phyloP scores from a whole-genome alignment of 2,113 vertebrate genomes.

The Limanda limanda region DNA sequence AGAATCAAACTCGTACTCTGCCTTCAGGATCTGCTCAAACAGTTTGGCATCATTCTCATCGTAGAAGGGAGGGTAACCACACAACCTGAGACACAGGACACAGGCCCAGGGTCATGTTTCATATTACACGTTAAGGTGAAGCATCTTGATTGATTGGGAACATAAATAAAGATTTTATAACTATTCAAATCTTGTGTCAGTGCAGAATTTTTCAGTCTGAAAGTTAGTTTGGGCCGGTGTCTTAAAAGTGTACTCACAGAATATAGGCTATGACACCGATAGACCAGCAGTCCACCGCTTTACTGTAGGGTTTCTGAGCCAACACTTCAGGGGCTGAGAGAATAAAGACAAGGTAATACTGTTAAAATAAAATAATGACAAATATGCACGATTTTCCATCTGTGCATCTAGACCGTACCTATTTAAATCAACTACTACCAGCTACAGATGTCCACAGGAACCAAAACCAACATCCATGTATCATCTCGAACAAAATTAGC shows the following conservation, averaged over 20 bases:
- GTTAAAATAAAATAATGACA: background rate
- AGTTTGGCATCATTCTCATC: slow-evolving; percentile 98
- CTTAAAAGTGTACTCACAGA: slow-evolving; percentile 84
- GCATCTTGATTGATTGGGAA: background rate
- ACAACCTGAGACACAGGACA: slow-evolving; percentile 83
- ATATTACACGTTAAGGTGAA: background rate
- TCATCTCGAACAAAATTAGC: background rate
- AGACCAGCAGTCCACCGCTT: slow-evolving; percentile 99
- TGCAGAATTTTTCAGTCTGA: background rate
- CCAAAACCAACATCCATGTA: background rate
- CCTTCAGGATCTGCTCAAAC: slow-evolving; percentile 97
- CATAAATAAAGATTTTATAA: background rate
- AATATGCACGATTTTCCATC: background rate
- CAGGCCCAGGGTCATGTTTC: slow-evolving; percentile 3
- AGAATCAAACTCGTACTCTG: slow-evolving; percentile 97
- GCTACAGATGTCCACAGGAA: background rate
- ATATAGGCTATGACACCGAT: slow-evolving; percentile 98
- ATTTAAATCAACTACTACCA: background rate
- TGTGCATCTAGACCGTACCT: background rate
- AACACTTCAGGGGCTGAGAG: slow-evolving; percentile 93
- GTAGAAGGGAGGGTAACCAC: slow-evolving; percentile 97
- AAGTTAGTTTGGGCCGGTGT: background rate
- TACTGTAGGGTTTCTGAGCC: slow-evolving; percentile 98
- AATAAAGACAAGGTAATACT: slow-evolving; percentile 15
- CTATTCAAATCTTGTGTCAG: background rate